Conservation (phyloP, 2,113 vertebrate genomes). For the Sterrhoptilus dennistouni region DNA sequence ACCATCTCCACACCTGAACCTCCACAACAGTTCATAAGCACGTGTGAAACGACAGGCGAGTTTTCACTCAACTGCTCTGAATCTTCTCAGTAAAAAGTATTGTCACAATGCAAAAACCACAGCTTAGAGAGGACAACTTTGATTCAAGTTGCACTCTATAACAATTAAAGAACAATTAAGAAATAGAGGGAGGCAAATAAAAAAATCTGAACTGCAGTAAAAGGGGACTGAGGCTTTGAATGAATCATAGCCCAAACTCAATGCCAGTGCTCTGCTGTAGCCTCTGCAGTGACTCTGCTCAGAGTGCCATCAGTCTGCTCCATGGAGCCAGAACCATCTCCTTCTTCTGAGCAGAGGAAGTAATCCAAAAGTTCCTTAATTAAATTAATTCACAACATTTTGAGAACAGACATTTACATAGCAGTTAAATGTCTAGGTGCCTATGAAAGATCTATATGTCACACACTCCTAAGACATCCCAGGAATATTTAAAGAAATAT, state of each 20-base stretch:
- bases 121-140: neutral
- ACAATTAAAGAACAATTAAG: neutral
- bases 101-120: neutral
- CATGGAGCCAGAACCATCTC: neutral
- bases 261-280: neutral
- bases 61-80: neutral
- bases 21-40: rapidly evolving
- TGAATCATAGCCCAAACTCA: neutral
- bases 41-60: rapidly evolving
- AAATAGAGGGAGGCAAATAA: neutral
- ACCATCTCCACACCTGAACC: neutral
- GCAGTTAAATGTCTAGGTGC: neutral
- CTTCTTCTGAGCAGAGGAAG: neutral
- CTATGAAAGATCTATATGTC: neutral
- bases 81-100: neutral
- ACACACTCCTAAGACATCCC: neutral
- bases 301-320: neutral
- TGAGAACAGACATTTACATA: neutral
- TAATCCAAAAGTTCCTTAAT: neutral
- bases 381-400: neutral
- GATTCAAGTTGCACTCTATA: neutral
- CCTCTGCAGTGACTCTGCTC: neutral
- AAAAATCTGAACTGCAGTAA: neutral
- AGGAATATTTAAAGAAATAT: neutral
- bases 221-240: neutral